Conservation (phyloP, 2,113 vertebrate genomes). For the Solea senegalensis region DNA sequence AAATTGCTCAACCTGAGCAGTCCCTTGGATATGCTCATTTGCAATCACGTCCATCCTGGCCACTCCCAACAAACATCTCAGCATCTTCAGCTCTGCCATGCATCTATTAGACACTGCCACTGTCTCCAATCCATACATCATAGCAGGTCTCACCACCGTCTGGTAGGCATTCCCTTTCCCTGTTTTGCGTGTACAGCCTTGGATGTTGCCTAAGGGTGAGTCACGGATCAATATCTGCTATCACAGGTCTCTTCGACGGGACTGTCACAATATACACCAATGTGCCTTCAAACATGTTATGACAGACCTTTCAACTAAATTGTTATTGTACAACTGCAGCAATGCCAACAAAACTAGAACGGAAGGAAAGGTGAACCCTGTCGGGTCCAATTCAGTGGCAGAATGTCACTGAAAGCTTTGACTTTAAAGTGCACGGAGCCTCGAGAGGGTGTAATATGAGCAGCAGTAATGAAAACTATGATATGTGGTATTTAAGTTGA, state of each 20-base stretch:
- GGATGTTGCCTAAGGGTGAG: no score
- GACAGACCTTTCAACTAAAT: neutral
- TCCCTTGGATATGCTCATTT: no score
- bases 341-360: neutral
- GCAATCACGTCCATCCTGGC: no score
- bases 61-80: no score
- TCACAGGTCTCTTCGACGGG: neutral
- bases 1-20: no score
- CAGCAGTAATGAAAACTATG: neutral
- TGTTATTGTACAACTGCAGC: neutral
- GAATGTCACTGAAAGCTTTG: neutral
- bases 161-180: no score
- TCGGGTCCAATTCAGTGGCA: neutral
- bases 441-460: neutral
- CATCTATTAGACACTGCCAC: no score
- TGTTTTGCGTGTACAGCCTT: no score
- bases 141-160: no score
- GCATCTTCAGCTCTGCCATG: no score
- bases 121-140: no score
- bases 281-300: neutral
- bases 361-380: neutral
- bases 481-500: neutral
- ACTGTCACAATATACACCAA: neutral
- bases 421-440: neutral
- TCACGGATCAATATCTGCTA: neutral